Evolutionary conservation across 2,888 invertebrate genomes (phyloP).

Genomic region (Lasioglossum marginatum): DNA sequence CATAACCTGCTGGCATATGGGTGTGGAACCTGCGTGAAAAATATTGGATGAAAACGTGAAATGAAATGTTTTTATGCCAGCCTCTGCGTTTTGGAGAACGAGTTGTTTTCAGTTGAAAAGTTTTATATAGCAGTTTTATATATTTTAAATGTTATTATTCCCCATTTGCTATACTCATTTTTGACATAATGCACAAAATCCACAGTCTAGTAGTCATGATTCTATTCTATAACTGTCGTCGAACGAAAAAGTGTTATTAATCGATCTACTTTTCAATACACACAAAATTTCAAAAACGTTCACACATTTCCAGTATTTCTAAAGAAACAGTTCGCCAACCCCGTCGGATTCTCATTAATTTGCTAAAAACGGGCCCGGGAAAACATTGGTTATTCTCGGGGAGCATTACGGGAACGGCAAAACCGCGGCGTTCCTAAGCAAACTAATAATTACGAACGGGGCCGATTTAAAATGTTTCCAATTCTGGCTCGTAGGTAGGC

Average conservation of each 20-base stretch:
- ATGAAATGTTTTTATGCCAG: neutral
- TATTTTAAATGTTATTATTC: no score
- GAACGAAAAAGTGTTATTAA: no score
- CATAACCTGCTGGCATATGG: neutral
- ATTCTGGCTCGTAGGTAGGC: conserved; percentile 11
- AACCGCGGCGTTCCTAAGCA: neutral
- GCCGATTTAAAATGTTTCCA: conserved; percentile 4
- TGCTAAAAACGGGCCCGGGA: neutral
- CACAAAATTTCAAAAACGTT: neutral
- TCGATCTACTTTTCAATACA: no score
- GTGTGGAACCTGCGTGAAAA: neutral
- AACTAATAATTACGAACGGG: conserved; percentile 6
- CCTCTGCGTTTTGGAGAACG: neutral
- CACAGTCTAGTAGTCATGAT: no score
- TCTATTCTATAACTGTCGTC: no score
- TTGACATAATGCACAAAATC: no score
- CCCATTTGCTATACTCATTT: no score
- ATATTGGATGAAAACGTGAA: neutral
- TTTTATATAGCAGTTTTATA: no score
- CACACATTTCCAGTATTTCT: neutral
- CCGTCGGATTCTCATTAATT: neutral
- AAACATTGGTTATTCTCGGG: neutral
- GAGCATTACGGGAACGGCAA: neutral
- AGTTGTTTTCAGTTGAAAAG: no score
- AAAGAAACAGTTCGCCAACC: neutral